phyloP scores from a whole-genome alignment of 2,113 vertebrate genomes.

The Aplodontia rufa region DNA sequence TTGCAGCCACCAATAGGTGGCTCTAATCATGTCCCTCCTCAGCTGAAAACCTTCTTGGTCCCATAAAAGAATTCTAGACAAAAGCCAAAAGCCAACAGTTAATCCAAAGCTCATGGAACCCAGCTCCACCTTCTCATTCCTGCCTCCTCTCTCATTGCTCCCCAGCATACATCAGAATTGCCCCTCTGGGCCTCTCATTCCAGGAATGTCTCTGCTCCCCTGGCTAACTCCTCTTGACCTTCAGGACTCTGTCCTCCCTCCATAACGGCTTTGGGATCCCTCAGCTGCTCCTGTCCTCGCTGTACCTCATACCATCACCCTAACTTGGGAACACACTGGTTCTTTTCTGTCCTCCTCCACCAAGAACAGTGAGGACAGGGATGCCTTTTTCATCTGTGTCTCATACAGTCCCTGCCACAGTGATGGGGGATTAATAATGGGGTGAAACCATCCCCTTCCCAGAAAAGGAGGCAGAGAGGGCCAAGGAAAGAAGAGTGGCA shows the following conservation, averaged over 20 bases:
- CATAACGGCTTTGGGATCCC: too few species aligned
- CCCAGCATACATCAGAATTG: neutral
- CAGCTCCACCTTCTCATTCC: neutral
- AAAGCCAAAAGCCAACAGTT: neutral
- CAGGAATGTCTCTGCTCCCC: neutral
- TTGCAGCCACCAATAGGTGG: too few species aligned
- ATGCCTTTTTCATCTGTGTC: neutral
- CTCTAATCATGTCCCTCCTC: neutral
- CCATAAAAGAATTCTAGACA: neutral
- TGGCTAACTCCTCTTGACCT: too few species aligned
- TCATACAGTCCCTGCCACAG: neutral
- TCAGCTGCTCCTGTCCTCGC: neutral
- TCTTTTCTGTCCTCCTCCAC: too few species aligned
- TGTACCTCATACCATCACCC: too few species aligned
- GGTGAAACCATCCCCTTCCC: neutral
- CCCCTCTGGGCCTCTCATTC: neutral
- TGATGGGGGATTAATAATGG: too few species aligned
- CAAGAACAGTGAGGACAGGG: neutral
- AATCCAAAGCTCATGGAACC: too few species aligned
- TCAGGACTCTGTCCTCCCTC: too few species aligned
- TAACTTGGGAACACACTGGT: too few species aligned
- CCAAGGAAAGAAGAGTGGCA: neutral
- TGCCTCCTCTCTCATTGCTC: neutral
- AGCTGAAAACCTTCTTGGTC: neutral
- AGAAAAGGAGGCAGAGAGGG: neutral